Conservation (phyloP, 2,113 vertebrate species). For the Sceloporus undulatus region DNA sequence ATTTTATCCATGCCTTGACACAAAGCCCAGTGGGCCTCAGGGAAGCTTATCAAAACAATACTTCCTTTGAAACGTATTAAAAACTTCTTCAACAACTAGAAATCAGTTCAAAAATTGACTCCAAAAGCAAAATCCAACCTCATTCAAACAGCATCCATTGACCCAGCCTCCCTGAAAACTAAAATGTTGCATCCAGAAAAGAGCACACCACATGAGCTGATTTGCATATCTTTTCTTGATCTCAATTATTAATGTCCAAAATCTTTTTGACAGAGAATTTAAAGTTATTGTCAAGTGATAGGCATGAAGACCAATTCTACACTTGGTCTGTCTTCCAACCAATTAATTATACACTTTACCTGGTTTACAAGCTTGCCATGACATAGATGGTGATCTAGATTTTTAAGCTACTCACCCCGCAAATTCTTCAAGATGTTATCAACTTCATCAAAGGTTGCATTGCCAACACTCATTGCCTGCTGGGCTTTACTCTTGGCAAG, state of each 20-base stretch:
- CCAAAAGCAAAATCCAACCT: not conserved
- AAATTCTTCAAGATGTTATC: slow-evolving; percentile 85
- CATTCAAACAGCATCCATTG: not conserved
- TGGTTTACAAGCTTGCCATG: too few relatives aligned
- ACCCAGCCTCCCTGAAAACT: not conserved
- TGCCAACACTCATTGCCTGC: slow-evolving; percentile 81
- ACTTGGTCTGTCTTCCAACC: not conserved
- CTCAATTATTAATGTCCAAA: not conserved
- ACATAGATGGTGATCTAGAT: too few relatives aligned
- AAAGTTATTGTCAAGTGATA: not conserved
- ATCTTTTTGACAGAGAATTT: not conserved
- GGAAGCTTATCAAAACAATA: not conserved
- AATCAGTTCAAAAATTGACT: not conserved
- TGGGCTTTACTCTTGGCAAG: slow-evolving; percentile 81
- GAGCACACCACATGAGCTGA: too few relatives aligned
- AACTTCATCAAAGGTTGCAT: slow-evolving; percentile 82
- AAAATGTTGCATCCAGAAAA: not conserved
- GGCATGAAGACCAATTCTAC: not conserved
- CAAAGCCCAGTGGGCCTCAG: not conserved
- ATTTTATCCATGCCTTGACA: not conserved
- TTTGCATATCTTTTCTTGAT: not conserved
- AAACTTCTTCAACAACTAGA: not conserved
- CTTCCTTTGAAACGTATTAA: too few relatives aligned
- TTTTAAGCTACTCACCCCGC: slow-evolving; percentile 77
- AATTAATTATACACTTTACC: not conserved